Evolutionary conservation across 2,113 vertebrate species (phyloP).

Genomic region (Tautogolabrus adspersus): DNA sequence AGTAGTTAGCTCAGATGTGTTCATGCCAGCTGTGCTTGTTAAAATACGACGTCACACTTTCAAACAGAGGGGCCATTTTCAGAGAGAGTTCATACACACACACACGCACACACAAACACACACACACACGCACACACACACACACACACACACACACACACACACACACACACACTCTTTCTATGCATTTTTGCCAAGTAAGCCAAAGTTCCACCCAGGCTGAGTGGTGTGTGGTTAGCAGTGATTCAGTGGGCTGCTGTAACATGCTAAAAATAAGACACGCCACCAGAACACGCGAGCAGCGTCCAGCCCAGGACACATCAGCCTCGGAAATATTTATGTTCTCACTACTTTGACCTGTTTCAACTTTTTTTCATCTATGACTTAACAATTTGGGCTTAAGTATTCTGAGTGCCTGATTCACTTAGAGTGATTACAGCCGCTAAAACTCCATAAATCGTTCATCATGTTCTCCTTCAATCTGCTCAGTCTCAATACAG

Average conservation of each 20-base stretch:
- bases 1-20: too few species aligned
- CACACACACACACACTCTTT: conserved; percentile 4
- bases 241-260: conserved; percentile 16
- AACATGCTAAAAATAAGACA: conserved; percentile 11
- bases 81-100: neutral
- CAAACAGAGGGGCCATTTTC: conserved; percentile 6
- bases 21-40: conserved; percentile 51
- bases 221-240: conserved; percentile 20
- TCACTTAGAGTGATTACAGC: too few species aligned
- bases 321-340: neutral
- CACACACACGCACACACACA: too few species aligned
- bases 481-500: too few species aligned
- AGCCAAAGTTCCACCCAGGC: neutral
- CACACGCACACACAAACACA: too few species aligned
- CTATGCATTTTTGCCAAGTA: conserved; percentile 6
- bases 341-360: neutral
- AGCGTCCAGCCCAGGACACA: too few species aligned
- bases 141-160: too few species aligned
- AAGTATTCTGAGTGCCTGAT: too few species aligned
- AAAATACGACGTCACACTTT: conserved; percentile 37
- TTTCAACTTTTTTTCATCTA: neutral
- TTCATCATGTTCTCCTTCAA: too few species aligned
- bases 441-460: too few species aligned
- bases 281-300: neutral
- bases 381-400: neutral